Conservation (phyloP, 2,888 invertebrate species). For the Sipha maydis region DNA sequence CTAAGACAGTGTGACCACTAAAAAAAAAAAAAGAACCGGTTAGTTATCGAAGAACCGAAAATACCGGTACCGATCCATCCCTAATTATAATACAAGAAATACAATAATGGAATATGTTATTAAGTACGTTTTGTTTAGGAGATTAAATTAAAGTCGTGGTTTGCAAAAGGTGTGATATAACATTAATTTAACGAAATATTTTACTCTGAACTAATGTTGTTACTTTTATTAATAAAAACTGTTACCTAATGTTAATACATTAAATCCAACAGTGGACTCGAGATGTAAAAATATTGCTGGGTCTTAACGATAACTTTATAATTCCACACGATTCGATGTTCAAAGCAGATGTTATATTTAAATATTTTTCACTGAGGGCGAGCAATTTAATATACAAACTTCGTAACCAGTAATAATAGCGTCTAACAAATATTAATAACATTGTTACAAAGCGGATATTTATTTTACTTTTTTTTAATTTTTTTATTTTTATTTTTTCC, state of each 20-base stretch:
- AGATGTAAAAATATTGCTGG: neutral
- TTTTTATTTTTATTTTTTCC: constrained; percentile 1
- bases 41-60: no score
- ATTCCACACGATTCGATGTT: constrained; percentile 8
- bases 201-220: neutral
- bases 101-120: no score
- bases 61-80: no score
- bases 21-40: no score
- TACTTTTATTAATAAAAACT: neutral
- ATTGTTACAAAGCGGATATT: constrained; percentile 57
- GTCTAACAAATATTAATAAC: constrained; percentile 61
- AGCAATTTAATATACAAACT: constrained; percentile 49
- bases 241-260: neutral
- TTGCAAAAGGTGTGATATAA: no score
- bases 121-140: no score
- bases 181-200: neutral
- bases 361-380: neutral
- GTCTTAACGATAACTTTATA: constrained; percentile 18
- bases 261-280: neutral
- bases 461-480: constrained; percentile 14
- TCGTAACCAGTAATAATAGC: constrained; percentile 26
- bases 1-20: no score
- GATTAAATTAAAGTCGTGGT: no score
- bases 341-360: constrained; percentile 38
- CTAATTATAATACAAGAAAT: no score